Percentiles rank a stretch among this genome's conserved stretches.
Conservation (phyloP, 64 coral and sea anemone species). For the Montipora sp. region DNA sequence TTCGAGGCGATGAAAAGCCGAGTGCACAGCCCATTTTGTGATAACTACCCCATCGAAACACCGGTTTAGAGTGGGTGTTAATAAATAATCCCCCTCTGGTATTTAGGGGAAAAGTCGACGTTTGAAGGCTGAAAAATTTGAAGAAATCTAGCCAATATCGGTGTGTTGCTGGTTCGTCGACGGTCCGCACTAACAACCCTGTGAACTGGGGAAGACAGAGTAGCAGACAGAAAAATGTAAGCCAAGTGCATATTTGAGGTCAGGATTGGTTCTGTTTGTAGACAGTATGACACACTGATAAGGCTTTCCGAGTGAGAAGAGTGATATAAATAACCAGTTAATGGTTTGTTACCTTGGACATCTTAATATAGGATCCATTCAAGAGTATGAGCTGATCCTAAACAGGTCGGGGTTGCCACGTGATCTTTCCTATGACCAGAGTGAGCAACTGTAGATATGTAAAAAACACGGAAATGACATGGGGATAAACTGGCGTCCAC, state of each 20-base stretch:
- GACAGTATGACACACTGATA: constrained; percentile 10
- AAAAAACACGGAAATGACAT: constrained; percentile 19
- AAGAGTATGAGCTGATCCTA: constrained; percentile 59
- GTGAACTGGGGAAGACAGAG: no score
- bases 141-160: no score
- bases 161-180: no score
- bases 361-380: neutral
- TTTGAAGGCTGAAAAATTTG: no score
- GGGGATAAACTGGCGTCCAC: constrained; percentile 55
- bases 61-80: no score
- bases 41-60: no score
- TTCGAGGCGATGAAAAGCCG: no score
- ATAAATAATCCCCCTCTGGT: no score
- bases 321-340: constrained; percentile 4
- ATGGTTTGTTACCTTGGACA: constrained; percentile 32
- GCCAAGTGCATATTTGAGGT: neutral
- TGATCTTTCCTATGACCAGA: constrained; percentile 41
- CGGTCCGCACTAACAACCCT: no score
- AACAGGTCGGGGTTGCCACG: constrained; percentile 53
- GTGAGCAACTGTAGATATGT: constrained; percentile 58
- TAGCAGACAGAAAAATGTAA: no score
- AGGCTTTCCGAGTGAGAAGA: constrained; percentile 31
- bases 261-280: constrained; percentile 23
- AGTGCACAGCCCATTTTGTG: no score
- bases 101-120: no score